Percentiles rank a stretch among this genome's conserved stretches.
These are phyloP conservation scores for Caenorhabditis elegans DNA, from an alignment of 1,140 invertebrate species.

Conservation along the genomic window WBcel235 BX284605.5:13975001-13975500, in stretches of 20 bases:
- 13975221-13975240: constrained; percentile 51
- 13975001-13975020: constrained; percentile 56
- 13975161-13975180: constrained; percentile 42
- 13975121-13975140: background rate
- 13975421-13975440: too few relatives aligned
- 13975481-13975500: constrained; percentile 64
- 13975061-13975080: constrained; percentile 59
- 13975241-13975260: constrained; percentile 49
- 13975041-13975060: constrained; percentile 64
- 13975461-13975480: constrained; percentile 49
- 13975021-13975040: constrained; percentile 64
- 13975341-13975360: too few relatives aligned
- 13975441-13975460: constrained; percentile 9
- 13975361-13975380: too few relatives aligned
- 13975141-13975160: constrained; percentile 6
- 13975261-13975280: too few relatives aligned
- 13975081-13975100: constrained; percentile 35
- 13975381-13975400: too few relatives aligned
- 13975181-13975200: constrained; percentile 51
- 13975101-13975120: background rate
- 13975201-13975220: constrained; percentile 53
- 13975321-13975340: too few relatives aligned
- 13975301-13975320: too few relatives aligned
- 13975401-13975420: too few relatives aligned
- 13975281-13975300: too few relatives aligned